A percentile compares a stretch with the other conserved stretches of the same genome.
Evolutionary conservation across 2,888 invertebrate genomes (phyloP).

Genomic region (Drosophila kanekoi): DNA sequence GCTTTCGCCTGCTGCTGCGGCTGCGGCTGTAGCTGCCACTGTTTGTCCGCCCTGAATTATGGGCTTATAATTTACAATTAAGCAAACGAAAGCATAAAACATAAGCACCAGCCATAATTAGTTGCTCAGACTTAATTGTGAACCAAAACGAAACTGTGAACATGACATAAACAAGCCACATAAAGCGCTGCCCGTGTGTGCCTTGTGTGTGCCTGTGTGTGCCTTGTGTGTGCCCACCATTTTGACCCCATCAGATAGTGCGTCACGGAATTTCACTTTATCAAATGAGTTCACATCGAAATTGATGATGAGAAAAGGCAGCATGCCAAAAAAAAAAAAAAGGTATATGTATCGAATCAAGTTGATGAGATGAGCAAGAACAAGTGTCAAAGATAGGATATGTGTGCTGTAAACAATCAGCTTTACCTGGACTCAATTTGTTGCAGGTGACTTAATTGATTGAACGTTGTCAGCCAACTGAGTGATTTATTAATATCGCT

Average conservation of each 20-base stretch:
- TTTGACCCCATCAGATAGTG: constrained; percentile 56
- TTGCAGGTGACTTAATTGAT: constrained; percentile 44
- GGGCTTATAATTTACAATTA: constrained; percentile 76
- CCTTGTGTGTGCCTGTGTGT: neutral
- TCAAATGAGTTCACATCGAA: constrained; percentile 48
- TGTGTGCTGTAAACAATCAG: constrained; percentile 31
- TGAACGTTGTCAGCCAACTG: constrained; percentile 34
- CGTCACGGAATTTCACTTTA: constrained; percentile 20
- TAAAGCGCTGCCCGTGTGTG: constrained; percentile 3
- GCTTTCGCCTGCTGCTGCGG: constrained; percentile 20
- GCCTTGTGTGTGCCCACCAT: neutral
- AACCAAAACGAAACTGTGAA: constrained; percentile 58
- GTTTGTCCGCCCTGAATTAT: constrained; percentile 54
- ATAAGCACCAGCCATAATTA: constrained; percentile 64
- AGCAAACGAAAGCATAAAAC: constrained; percentile 73
- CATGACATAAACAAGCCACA: constrained; percentile 33
- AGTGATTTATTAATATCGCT: constrained; percentile 35
- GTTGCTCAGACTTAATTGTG: constrained; percentile 56
- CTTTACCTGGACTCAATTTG: constrained; percentile 40
- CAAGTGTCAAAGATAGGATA: neutral
- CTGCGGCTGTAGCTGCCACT: neutral
- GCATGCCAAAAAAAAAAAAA: constrained; percentile 3
- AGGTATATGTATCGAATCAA: constrained; percentile 3
- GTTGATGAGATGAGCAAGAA: constrained; percentile 13
- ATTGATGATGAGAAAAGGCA: constrained; percentile 44